Conservation (phyloP, 2,797 vertebrate species). For the Enteromius treurensis region DNA sequence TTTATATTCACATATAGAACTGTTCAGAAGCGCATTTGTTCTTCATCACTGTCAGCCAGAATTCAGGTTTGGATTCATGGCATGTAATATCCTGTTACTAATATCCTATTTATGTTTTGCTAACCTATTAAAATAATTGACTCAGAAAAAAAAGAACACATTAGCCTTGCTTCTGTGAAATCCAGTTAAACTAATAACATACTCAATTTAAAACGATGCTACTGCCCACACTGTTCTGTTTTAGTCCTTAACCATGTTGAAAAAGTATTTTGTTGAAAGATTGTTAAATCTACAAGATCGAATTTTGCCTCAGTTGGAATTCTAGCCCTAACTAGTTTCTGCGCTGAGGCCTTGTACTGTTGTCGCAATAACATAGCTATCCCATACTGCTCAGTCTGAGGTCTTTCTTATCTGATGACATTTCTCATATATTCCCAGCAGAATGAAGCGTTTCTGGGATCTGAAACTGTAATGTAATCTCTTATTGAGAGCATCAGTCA, state of each 20-base stretch:
- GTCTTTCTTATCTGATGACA: slow-evolving; percentile 39
- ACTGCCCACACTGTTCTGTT: not conserved
- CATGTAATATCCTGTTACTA: slow-evolving; percentile 9
- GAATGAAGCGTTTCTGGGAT: slow-evolving; percentile 30
- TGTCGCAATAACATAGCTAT: slow-evolving; percentile 28
- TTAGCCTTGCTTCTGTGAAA: not conserved
- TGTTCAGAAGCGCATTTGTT: no score
- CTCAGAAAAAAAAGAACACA: not conserved
- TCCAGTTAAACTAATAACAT: not conserved
- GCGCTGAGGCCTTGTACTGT: slow-evolving; percentile 29
- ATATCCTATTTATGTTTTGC: not conserved
- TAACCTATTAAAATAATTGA: not conserved
- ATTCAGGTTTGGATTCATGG: not conserved
- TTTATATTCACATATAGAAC: not conserved
- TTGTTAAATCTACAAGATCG: slow-evolving; percentile 7
- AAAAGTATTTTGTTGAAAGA: not conserved
- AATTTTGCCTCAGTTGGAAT: slow-evolving; percentile 33
- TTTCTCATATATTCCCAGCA: slow-evolving; percentile 27
- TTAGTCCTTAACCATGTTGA: not conserved
- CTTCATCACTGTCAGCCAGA: not conserved
- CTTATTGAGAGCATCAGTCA: slow-evolving; percentile 25
- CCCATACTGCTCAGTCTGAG: slow-evolving; percentile 29
- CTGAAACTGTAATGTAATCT: slow-evolving; percentile 29
- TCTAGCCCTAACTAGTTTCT: slow-evolving; percentile 33
- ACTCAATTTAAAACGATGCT: not conserved